Evolutionary conservation across 2,797 vertebrate genomes (phyloP).

Genomic region (Hyperoplus lanceolatus): DNA sequence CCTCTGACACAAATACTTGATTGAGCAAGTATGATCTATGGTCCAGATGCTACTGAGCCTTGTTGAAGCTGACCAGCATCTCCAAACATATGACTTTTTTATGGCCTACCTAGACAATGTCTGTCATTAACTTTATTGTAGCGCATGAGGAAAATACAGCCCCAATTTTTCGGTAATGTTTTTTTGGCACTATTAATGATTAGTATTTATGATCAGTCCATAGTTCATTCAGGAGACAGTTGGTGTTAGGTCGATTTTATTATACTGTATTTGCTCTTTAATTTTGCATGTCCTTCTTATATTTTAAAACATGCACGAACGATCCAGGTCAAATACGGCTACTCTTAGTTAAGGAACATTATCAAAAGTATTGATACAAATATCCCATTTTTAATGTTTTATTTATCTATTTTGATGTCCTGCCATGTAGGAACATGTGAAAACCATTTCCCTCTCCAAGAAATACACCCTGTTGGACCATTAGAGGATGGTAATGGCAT

Average conservation of each 20-base stretch:
- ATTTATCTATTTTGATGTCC: slow-evolving; percentile 10
- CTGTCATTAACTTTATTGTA: slow-evolving; percentile 87
- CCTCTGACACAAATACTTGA: slow-evolving; percentile 48
- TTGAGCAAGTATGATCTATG: slow-evolving; percentile 61
- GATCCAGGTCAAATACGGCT: too few species aligned
- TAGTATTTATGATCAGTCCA: slow-evolving; percentile 82
- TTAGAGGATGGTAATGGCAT: slow-evolving; percentile 11
- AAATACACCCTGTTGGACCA: slow-evolving; percentile 26
- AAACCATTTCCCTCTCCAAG: slow-evolving; percentile 15
- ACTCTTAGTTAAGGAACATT: slow-evolving; percentile 43
- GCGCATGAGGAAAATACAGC: slow-evolving; percentile 83
- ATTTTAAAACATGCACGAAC: not conserved
- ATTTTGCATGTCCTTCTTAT: not conserved
- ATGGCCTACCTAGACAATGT: slow-evolving; percentile 83
- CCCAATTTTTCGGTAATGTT: slow-evolving; percentile 86
- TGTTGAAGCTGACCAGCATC: slow-evolving; percentile 78
- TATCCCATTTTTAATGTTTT: slow-evolving; percentile 5
- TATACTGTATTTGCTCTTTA: slow-evolving; percentile 44
- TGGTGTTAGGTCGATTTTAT: slow-evolving; percentile 56
- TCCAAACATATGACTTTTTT: slow-evolving; percentile 86
- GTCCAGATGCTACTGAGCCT: slow-evolving; percentile 72
- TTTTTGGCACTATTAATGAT: slow-evolving; percentile 84
- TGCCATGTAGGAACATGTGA: slow-evolving; percentile 26
- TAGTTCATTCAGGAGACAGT: slow-evolving; percentile 72
- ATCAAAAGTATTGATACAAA: slow-evolving; percentile 3